Base-by-base conservation (phyloP, 53 echinoderm and acorn worm genomes). In the Paelopatides confundens region DNA sequence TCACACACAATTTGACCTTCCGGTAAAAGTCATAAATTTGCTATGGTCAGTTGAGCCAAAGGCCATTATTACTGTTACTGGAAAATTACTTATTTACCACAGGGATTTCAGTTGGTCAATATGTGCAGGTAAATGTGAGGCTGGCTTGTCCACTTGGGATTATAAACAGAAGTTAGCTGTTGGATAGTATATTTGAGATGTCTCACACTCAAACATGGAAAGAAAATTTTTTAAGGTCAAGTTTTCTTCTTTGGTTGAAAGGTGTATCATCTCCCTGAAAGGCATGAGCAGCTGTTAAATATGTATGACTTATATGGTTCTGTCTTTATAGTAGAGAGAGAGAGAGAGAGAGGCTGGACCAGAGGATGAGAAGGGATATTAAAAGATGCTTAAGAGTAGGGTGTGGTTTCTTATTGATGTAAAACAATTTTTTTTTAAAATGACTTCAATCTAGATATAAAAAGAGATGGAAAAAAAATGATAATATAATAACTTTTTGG, bases 71-170 rank as follows among this genome's bases (percentile, higher is more conserved):
- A 74, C 74, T 74, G 74, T 74, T 40, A 40, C 74, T 74, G 46
- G 74, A 74, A 74, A 74, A 74, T 74, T 74, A 74, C 74, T 74
- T 74, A 74, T 74, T 74, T 74, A 43, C 74, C 46, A 23, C 74
- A 74, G 74, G 74, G 46, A 74, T 46, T 5, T 39, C 26, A 43
- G 40, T 74, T 74, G 74, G 74, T 46, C 74, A 74, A 74, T 74
- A 29, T 74, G 40, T 74, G 58, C 23, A n/a, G 39, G 18, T 21
- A 74, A 46, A 74, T 74, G 74, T 74, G 74, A 74, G 74, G 74
- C 74, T 74, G 74, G 21, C n/a, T 27, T 39, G 39, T 74, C 74
- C 74, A 74, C 46, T 74, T 40, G 40, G n/a, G 24, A 74, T 74
- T 46, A 58, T 58, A 58, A 58, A 58, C 43, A 30, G 40, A 74